Percentiles rank a stretch among this genome's conserved stretches.
Conservation (phyloP, 2,888 invertebrate genomes). For the Aphodius granarius region DNA sequence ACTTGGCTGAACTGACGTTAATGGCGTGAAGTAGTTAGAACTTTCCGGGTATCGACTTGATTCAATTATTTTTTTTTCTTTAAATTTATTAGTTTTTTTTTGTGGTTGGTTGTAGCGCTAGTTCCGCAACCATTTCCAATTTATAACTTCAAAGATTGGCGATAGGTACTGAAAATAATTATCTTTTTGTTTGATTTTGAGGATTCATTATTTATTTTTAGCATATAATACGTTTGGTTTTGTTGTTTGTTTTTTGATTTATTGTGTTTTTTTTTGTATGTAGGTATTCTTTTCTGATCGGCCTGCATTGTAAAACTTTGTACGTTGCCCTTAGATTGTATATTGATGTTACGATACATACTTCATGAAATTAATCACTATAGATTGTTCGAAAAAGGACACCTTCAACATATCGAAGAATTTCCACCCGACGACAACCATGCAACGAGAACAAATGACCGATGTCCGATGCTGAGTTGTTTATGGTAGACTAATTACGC, state of each 20-base stretch:
- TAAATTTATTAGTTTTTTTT: not conserved
- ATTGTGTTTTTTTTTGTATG: no score
- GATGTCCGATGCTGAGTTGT: not conserved
- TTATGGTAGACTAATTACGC: conserved; percentile 2
- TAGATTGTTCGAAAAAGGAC: not conserved
- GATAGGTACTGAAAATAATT: no score
- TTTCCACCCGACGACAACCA: not conserved
- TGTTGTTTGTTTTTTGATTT: no score
- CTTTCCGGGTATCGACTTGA: not conserved
- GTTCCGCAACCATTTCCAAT: not conserved
- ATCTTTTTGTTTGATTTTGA: no score
- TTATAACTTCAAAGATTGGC: no score
- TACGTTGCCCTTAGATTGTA: no score
- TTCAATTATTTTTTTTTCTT: not conserved
- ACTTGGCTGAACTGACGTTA: not conserved
- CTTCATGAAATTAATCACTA: not conserved
- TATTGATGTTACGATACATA: no score
- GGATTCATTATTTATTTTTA: no score
- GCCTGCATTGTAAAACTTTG: no score
- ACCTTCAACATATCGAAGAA: not conserved
- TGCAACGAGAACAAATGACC: not conserved
- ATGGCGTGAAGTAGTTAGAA: not conserved
- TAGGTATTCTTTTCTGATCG: no score
- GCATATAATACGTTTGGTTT: no score
- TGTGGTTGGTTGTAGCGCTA: not conserved